Evolutionary conservation across 2,888 invertebrate species (phyloP), one percentile per base, ranked within the genome.

Genomic region (Hydraecia micacea): DNA sequence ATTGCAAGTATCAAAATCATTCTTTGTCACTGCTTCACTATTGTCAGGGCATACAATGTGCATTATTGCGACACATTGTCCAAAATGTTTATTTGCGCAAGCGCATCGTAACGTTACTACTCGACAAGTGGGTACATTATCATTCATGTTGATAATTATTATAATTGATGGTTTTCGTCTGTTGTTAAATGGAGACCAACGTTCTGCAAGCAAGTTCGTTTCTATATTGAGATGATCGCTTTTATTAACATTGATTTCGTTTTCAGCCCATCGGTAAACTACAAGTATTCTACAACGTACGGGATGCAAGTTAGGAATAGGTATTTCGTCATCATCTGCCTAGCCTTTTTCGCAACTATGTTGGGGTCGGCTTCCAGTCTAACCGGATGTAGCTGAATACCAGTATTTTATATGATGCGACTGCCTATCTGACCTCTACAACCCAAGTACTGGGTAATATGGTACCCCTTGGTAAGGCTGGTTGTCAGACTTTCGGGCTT

Each of bases 51-150:
- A 94, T 94, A 95, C 95, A 95, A 95, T 95, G 93, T 92, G 92
- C 93, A 94, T 96, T 95, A 95, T 94, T 91, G 92, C 89, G 86
- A 88, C 87, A 92, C 92, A 92, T 94, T 95, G 95, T 93, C 92
- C 93, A 94, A 93, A 91, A 93, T 80, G 65, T 93, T 93, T 93
- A 93, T 93, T 92, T 94, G 93, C 93, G 92, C 93, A 87, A 86
- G 90, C 94, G 93, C 91, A 91, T 86, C 87, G 86, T 89, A 88
- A 89, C 88, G 91, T 91, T 89, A 85, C 71, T 77, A 86, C 68
- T 77, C 79, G 86, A 89, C 87, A 91, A 92, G 91, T 90, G 88
- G 73, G 25, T 77, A 75, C 76, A 80, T 89, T 86, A 84, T 84
- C 79, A 81, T 70, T 66, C 58, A 74, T 58, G 71, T 68, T 65